Evolutionary conservation across 2,113 vertebrate species (phyloP).

Genomic region (Elgaria multicarinata): DNA sequence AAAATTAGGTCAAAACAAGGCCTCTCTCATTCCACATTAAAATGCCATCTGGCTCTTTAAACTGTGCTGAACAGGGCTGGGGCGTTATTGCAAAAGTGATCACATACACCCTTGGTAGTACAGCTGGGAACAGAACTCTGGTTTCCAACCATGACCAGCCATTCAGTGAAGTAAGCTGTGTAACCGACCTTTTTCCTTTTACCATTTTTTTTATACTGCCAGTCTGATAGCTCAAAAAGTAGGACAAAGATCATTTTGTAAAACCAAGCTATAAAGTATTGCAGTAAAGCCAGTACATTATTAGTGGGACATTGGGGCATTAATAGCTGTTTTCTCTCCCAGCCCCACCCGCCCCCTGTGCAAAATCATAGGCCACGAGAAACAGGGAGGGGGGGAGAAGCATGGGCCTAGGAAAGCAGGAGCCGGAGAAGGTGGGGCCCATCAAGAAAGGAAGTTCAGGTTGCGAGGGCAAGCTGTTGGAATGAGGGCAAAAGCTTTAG

Average conservation of each 20-base stretch:
- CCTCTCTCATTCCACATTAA: background rate
- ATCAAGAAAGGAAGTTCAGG: background rate
- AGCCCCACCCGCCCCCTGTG: background rate
- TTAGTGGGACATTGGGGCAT: background rate
- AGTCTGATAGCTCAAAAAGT: background rate
- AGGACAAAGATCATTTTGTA: background rate
- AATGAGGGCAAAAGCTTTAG: background rate
- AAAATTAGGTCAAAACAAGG: slow-evolving; percentile 9
- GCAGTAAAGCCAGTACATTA: background rate
- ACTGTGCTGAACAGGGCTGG: background rate
- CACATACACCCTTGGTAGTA: background rate
- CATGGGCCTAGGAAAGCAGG: background rate
- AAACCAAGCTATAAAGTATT: background rate
- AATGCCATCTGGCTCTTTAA: background rate
- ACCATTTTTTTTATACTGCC: background rate
- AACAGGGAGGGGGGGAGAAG: background rate
- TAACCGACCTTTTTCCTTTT: background rate
- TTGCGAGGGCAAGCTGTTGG: background rate
- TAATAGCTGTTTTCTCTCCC: background rate
- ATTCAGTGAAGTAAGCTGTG: background rate
- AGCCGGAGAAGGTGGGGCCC: background rate
- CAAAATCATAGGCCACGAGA: background rate
- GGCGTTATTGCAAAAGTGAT: background rate
- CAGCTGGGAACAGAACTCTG: too few species aligned
- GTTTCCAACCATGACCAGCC: background rate